Base-by-base conservation (phyloP, 2,113 vertebrate species). In the Galeopterus variegatus region DNA sequence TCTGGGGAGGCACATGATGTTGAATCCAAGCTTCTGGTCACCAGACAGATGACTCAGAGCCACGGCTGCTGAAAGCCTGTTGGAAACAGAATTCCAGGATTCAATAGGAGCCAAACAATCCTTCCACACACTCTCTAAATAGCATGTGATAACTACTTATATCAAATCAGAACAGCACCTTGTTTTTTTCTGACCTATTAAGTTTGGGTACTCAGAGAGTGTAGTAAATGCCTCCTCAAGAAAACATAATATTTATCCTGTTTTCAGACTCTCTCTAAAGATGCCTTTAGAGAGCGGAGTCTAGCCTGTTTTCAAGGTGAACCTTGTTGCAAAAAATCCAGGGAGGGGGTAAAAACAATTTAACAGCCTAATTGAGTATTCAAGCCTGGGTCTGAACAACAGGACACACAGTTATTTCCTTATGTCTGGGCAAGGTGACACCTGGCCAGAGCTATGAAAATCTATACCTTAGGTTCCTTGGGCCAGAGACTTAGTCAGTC, bases 51-150 rank as follows among this genome's bases (percentile, higher is more conserved):
- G 96, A 93, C 96, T 96, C 90, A 69, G 96, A 97, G 95, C 93
- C 95, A 85, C 1, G 80, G 87, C 96, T 98, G 98, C 76, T 98
- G 98, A 98, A 98, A 98, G 97, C 97, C 95, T 98, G 92, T 95
- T 94, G 96, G 97, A 98, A 98, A 98, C 95, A 97, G 96, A 97
- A 98, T 97, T 97, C 97, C 95, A 94, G 94, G 97, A 97, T 83
- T 98, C 97, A 97, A 28, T 31, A 14, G 33, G 56, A 92, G 96
- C 95, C 98, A 98, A 97, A 95, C 92, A 93, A 73, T 88, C 90
- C 84, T 97, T 97, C 97, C 92, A 87, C 96, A 96, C 64, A 24
- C 96, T 95, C 95, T 6, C 4, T 72, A 97, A 98, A 97, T 83
- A 98, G 80, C 65, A 76, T 95, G 88, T 88, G 95, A 76, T 97